Evolutionary conservation across 1,140 invertebrate genomes (phyloP), one percentile per base, ranked within the genome.

Genomic region (Scaptomyza pallida): DNA sequence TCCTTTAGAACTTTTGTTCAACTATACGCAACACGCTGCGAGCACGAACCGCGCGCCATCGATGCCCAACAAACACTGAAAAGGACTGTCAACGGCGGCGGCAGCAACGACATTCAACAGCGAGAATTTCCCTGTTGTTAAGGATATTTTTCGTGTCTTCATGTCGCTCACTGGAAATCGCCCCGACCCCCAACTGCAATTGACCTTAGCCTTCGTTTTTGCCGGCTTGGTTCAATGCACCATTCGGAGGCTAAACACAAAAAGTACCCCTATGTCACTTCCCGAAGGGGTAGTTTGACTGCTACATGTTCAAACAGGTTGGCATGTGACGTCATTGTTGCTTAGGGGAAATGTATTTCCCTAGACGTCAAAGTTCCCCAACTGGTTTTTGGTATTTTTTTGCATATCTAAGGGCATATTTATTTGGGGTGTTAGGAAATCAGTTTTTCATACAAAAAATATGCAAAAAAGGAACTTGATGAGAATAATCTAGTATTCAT

Each of bases 201-300:
- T 88, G 82, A 88, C 82, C 83, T 88, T 88, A 88, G 83, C 82
- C 82, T 88, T 82, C 83, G 78, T 35, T 67, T 37, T 55, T 60
- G 78, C 82, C 82, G 78, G 82, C 61, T 75, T 74, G 52, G 78
- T 88, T 82, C 75, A 78, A 70, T 82, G 83, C 73, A 80, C 81
- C 56, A 74, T 52, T 17, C 56, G 40, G 40, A 44, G 21, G 12
- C 23, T 26, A 3, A 26, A 26, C 54, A 15, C 26, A 45, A 75
- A 63, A 61, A 59, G n/a, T 70, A 17, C 50, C 79, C 78, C 56
- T 30, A n/a, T 50, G 41, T 17, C 12, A 50, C 33, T 70, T 63
- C 12, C 17, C 17, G 3, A 1, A 21, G 64, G 54, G 52, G 63
- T 62, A 35, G 13, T 21, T 19, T 30, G 26, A 26, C 56, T 52